phyloP scores from a whole-genome alignment of 2,888 invertebrate species.

The Cheilosia pagana region DNA sequence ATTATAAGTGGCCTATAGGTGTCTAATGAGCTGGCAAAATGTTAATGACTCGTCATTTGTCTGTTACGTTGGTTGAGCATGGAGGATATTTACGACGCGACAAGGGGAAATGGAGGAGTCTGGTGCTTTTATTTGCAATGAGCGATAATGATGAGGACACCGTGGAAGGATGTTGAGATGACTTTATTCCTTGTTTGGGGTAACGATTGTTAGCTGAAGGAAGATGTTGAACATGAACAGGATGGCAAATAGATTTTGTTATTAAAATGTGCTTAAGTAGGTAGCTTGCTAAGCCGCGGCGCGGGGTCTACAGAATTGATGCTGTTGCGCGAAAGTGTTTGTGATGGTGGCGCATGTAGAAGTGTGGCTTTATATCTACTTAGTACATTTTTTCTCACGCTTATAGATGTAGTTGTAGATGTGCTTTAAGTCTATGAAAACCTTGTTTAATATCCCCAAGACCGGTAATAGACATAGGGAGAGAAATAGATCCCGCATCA shows the following conservation, averaged over 20 bases:
- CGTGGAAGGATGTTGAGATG: conserved; percentile 16
- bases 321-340: no score
- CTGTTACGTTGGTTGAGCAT: neutral
- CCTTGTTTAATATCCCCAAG: no score
- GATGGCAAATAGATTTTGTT: conserved; percentile 7
- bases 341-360: no score
- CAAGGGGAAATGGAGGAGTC: conserved; percentile 14
- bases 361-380: no score
- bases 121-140: neutral
- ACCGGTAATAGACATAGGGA: no score
- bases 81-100: conserved; percentile 8
- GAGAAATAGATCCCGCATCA: no score
- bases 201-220: neutral
- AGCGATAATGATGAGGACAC: conserved; percentile 4
- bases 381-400: no score
- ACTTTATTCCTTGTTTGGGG: neutral
- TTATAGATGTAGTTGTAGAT: no score
- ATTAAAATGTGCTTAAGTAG: no score
- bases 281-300: no score
- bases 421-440: no score
- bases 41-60: conserved; percentile 49
- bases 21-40: conserved; percentile 55
- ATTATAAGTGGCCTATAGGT: conserved; percentile 52
- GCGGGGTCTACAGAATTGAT: no score
- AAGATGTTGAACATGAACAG: neutral